Evolutionary conservation across 2,888 invertebrate species (phyloP), one percentile per base, ranked within the genome.

Genomic region (Tineola bisselliella): DNA sequence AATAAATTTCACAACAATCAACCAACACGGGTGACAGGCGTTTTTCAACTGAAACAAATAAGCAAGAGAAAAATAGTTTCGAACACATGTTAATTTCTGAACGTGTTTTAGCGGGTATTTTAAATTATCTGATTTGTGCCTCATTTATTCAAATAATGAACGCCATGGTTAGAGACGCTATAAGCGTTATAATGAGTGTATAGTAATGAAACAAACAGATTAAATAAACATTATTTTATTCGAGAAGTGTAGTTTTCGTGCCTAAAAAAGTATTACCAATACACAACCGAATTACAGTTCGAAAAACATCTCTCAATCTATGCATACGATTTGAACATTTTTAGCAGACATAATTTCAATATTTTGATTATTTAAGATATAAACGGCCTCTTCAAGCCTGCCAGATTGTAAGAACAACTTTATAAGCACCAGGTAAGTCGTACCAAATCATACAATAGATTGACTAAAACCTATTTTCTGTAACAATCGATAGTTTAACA

Each of bases 211-310:
- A 63, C 59, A 44, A 33, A 15, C 8, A 64, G 62, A 66, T 68
- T 68, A 71, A 79, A 79, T 25, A 25, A 82, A 83, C 83, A 81
- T 82, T 78, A 74, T 78, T 83, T 84, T 81, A 81, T 79, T 81
- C 73, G 71, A 78, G 79, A 79, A 80, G 74, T 44, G 48, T 77
- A 74, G 73, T 71, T 75, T 74, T 73, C 70, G 72, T 76, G 77
- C 72, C 74, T 76, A 57, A 57, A 57, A n/a, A 30, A 5, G 15
- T 44, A 8, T 48, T 48, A 48, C 5, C 48, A 48, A 8, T 48
- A 48, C 38, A 38, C 5, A 38, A 38, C 38, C 10, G 31, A 31
- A 31, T 38, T 38, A 38, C 38, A 10, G 38, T 38, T 38, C n/a
- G n/a, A n/a, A 44, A 44, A 44, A 44, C n/a, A 44, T n/a, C n/a